Conservation (phyloP, 1,140 invertebrate species). For the Drosophila rhopaloa region DNA sequence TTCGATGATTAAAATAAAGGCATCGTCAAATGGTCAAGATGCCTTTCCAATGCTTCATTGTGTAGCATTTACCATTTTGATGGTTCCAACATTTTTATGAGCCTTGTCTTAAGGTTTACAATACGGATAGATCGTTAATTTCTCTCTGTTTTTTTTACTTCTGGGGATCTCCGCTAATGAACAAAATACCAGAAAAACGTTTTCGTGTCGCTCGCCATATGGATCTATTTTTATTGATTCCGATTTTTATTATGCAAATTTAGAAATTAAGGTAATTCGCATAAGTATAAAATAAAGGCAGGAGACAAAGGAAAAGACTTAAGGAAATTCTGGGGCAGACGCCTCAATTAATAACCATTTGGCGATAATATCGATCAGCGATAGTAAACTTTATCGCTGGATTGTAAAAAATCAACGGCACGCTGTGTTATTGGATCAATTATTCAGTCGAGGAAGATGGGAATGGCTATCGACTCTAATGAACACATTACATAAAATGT, state of each 20-base stretch:
- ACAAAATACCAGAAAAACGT: conserved; percentile 76
- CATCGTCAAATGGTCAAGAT: conserved; percentile 27
- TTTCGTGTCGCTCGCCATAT: conserved; percentile 36
- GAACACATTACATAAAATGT: conserved; percentile 82
- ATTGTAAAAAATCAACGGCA: conserved; percentile 79
- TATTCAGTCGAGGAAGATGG: conserved; percentile 41
- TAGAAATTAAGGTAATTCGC: conserved; percentile 45
- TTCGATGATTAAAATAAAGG: conserved; percentile 23
- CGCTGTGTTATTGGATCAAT: conserved; percentile 80
- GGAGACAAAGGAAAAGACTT: conserved; percentile 50
- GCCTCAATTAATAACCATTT: conserved; percentile 77
- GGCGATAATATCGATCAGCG: conserved; percentile 75
- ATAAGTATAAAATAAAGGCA: conserved; percentile 23
- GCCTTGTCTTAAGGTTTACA: conserved; percentile 53
- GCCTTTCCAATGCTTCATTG: conserved; percentile 33
- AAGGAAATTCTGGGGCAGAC: conserved; percentile 24
- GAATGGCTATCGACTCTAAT: conserved; percentile 60
- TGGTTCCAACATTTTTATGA: conserved; percentile 58
- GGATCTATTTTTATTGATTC: conserved; percentile 35
- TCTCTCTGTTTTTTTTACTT: background rate
- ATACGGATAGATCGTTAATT: conserved; percentile 57
- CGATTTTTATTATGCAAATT: conserved; percentile 71
- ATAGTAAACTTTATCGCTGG: conserved; percentile 75
- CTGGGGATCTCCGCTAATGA: conserved; percentile 16
- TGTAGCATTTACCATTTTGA: conserved; percentile 63